phyloP scores from a whole-genome alignment of 2,888 invertebrate species.

The Pammene aurita region DNA sequence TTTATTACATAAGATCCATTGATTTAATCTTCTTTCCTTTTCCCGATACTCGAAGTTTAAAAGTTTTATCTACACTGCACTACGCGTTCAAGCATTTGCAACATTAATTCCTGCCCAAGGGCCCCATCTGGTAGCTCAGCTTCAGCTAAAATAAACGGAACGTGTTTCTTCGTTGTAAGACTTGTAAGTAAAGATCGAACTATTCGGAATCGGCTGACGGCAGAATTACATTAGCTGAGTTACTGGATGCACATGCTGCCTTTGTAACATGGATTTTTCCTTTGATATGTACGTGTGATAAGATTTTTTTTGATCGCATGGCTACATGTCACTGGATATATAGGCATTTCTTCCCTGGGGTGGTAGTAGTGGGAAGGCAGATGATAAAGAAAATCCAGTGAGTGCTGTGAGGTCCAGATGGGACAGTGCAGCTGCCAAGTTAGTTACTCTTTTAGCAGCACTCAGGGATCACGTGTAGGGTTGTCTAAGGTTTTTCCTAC shows the following conservation, averaged over 20 bases:
- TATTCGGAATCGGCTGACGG: conserved; percentile 22
- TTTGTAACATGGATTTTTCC: not conserved
- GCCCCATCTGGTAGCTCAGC: conserved; percentile 13
- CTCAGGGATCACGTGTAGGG: no score
- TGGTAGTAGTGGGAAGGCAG: no score
- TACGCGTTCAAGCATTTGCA: not conserved
- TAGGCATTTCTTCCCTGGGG: no score
- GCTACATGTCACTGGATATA: no score
- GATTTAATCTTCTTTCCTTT: no score
- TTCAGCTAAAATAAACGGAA: conserved; percentile 4
- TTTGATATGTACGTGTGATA: not conserved
- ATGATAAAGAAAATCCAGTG: no score
- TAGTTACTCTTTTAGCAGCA: no score
- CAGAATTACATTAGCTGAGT: conserved; percentile 41
- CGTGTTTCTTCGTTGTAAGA: conserved; percentile 8
- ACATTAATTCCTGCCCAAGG: not conserved
- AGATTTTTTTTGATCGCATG: no score
- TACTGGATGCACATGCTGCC: conserved; percentile 29
- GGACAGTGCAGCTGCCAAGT: no score
- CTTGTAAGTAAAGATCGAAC: conserved; percentile 20
- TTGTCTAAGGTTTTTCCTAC: no score
- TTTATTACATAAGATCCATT: no score
- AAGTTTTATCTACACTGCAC: not conserved
- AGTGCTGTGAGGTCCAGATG: no score
- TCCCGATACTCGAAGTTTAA: not conserved